Evolutionary conservation across 2,113 vertebrate genomes (phyloP).

Genomic region (Xiphorhynchus elegans): DNA sequence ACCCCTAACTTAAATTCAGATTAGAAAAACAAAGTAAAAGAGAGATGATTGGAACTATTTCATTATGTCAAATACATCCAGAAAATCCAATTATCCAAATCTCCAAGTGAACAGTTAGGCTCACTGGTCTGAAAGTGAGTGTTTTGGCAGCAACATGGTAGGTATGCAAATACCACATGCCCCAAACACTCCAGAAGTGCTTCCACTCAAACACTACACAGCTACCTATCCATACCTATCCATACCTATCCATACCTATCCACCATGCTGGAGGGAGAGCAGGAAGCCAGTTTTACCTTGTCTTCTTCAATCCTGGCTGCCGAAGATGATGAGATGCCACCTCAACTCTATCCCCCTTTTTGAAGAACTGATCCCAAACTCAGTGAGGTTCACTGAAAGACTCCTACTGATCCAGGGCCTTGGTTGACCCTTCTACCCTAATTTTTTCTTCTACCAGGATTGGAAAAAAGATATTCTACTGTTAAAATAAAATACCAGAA

Average conservation of each 20-base stretch:
- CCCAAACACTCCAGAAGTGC: neutral
- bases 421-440: neutral
- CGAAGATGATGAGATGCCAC: rapidly evolving
- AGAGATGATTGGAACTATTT: neutral
- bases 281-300: neutral
- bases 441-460: neutral
- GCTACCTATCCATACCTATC: no score
- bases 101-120: neutral
- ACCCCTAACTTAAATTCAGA: neutral
- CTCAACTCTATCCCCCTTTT: neutral
- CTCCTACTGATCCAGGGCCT: neutral
- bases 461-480: neutral
- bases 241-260: no score
- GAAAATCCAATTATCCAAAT: neutral
- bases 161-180: neutral
- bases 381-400: neutral
- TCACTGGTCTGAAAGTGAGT: neutral
- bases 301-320: neutral
- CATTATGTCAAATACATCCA: neutral
- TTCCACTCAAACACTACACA: neutral
- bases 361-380: neutral
- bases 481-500: neutral
- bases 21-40: neutral
- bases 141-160: neutral
- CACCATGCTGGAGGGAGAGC: neutral